These are phyloP conservation scores for Cantharis lateralis DNA, from an alignment of 2,888 invertebrate species.

Conservation along the genomic window DNA sequence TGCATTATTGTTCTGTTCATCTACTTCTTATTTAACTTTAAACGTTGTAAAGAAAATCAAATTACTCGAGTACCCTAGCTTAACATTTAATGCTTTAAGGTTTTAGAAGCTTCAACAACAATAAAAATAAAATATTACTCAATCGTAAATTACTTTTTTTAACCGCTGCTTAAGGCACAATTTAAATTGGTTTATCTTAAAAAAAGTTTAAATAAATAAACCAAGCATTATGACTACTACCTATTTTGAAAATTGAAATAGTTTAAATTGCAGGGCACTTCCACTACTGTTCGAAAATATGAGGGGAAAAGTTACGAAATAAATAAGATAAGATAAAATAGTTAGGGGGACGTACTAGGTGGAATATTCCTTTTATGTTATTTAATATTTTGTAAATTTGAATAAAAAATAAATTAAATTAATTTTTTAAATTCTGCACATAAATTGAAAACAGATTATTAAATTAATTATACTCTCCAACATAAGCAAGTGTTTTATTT, in stretches of 20 bases:
- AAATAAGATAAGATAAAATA: neutral
- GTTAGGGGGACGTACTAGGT: neutral
- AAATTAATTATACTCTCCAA: neutral
- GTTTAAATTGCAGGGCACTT: neutral
- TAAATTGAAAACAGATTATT: neutral
- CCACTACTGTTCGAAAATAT: no score
- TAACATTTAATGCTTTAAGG: neutral
- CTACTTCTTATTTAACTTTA: neutral
- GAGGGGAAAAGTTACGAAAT: neutral
- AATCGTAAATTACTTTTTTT: neutral
- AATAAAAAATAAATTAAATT: neutral
- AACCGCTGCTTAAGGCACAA: neutral
- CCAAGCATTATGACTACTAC: neutral
- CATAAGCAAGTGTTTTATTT: slow-evolving; percentile 40
- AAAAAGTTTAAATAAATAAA: neutral
- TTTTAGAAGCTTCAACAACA: neutral
- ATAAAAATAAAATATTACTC: neutral
- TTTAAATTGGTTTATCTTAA: neutral
- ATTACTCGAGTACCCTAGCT: neutral
- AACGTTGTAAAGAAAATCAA: neutral
- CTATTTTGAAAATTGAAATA: neutral
- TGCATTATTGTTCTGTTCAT: neutral
- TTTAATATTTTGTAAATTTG: neutral
- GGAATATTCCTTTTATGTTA: neutral
- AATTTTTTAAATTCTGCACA: neutral